Evolutionary conservation across 2,113 vertebrate species (phyloP).

Genomic region (Trinectes maculatus): DNA sequence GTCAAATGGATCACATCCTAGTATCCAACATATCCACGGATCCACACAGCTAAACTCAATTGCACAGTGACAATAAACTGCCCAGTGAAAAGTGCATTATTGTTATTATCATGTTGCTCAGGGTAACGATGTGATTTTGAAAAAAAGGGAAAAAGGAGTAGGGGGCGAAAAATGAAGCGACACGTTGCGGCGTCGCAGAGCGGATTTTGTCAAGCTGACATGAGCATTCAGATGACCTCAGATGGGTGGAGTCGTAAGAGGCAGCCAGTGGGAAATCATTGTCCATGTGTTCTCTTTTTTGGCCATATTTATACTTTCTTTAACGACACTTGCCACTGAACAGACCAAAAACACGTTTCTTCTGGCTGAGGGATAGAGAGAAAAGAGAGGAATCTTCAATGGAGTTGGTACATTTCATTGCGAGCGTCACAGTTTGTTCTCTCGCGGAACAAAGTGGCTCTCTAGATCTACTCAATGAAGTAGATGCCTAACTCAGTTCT

Average conservation of each 20-base stretch:
- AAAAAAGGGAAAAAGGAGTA: slow-evolving; percentile 37
- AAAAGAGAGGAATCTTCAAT: slow-evolving; percentile 83
- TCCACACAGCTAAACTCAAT: slow-evolving; percentile 79
- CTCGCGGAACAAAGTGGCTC: slow-evolving; percentile 96
- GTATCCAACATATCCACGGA: slow-evolving; percentile 57
- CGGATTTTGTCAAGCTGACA: slow-evolving; percentile 67
- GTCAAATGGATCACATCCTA: slow-evolving; percentile 47
- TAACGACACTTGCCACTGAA: slow-evolving; percentile 96
- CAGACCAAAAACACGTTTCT: slow-evolving; percentile 91
- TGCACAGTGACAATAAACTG: slow-evolving; percentile 93
- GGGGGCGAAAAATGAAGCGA: slow-evolving; percentile 42
- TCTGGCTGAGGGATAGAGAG: slow-evolving; percentile 90
- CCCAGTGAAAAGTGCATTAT: slow-evolving; percentile 97
- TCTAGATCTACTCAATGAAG: slow-evolving; percentile 95
- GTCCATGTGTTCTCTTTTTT: slow-evolving; percentile 76
- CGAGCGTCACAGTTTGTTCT: slow-evolving; percentile 95
- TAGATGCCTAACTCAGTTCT: slow-evolving; percentile 99
- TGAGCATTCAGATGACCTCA: slow-evolving; percentile 71
- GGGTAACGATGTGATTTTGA: slow-evolving; percentile 91
- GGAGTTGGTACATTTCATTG: slow-evolving; percentile 87
- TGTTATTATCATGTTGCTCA: slow-evolving; percentile 96
- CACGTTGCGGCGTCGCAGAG: slow-evolving; percentile 51
- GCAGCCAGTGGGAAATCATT: slow-evolving; percentile 73
- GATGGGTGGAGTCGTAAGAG: slow-evolving; percentile 65
- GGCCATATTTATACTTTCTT: slow-evolving; percentile 89